Percentiles rank a stretch among this genome's conserved stretches.
Evolutionary conservation across 2,113 vertebrate genomes (phyloP).

Genomic region (Nyctereutes procyonoides): DNA sequence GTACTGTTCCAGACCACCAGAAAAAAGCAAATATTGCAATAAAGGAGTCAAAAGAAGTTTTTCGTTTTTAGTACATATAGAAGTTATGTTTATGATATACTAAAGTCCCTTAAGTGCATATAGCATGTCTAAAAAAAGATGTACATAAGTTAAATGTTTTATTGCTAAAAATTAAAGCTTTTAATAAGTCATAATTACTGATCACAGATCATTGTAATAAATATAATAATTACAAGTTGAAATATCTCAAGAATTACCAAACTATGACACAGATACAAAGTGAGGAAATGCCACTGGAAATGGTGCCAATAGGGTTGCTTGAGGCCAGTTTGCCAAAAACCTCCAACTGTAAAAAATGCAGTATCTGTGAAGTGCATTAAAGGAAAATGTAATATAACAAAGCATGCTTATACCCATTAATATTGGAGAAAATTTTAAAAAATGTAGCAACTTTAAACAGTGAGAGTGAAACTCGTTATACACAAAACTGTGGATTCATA

Average conservation of each 20-base stretch:
- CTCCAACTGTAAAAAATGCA: neutral
- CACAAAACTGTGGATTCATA: neutral
- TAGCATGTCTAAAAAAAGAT: neutral
- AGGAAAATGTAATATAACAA: neutral
- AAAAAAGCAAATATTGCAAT: neutral
- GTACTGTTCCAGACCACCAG: neutral
- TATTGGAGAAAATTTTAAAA: neutral
- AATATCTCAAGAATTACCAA: neutral
- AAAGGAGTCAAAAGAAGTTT: neutral
- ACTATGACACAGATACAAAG: neutral
- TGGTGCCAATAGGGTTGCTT: neutral
- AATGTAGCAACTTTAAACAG: neutral
- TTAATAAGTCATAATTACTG: neutral
- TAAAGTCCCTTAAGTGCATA: neutral
- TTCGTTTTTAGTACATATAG: neutral
- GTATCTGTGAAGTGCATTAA: neutral
- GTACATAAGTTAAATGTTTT: neutral
- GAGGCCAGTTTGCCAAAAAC: neutral
- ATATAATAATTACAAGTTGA: neutral
- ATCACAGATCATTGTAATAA: neutral
- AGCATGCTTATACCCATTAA: neutral
- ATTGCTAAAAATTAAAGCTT: neutral
- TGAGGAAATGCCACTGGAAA: neutral
- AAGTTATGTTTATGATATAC: neutral
- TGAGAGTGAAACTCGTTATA: neutral